Evolutionary conservation across 2,797 vertebrate genomes (phyloP).

Genomic region (Mormyrops attenuatus): DNA sequence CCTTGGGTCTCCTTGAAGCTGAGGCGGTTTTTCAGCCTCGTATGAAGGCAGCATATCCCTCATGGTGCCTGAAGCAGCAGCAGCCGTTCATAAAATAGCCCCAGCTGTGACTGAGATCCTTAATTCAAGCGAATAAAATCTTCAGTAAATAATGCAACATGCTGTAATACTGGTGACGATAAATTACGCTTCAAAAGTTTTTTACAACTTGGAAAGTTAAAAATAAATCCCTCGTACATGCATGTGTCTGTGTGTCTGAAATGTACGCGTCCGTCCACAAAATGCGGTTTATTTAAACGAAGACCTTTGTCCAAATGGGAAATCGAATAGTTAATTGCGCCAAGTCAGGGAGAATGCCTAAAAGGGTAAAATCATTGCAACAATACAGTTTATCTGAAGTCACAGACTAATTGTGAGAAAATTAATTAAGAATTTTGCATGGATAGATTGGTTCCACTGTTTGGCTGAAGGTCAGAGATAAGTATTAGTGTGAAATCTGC

Average conservation of each 20-base stretch:
- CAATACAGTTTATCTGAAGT: background rate
- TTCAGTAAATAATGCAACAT: conserved; percentile 18
- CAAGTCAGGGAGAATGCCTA: background rate
- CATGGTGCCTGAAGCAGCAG: background rate
- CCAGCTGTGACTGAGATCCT: conserved; percentile 15
- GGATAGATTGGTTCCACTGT: background rate
- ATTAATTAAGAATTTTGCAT: conserved; percentile 4
- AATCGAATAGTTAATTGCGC: background rate
- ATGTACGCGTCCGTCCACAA: background rate
- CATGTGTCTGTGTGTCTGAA: background rate
- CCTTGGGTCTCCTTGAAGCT: conserved; percentile 7
- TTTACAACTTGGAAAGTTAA: background rate
- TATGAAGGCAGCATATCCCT: background rate
- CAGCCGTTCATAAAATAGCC: conserved; percentile 3
- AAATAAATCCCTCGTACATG: background rate
- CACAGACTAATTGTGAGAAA: background rate
- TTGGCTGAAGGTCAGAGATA: conserved; percentile 9
- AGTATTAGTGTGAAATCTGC: background rate
- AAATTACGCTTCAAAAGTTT: background rate
- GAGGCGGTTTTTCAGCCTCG: background rate
- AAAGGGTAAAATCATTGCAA: background rate
- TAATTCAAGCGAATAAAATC: conserved; percentile 13
- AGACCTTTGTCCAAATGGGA: background rate
- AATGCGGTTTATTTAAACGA: background rate
- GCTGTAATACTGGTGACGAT: background rate